Base-by-base conservation (phyloP, 2,797 vertebrate species). In the Anas bernieri region DNA sequence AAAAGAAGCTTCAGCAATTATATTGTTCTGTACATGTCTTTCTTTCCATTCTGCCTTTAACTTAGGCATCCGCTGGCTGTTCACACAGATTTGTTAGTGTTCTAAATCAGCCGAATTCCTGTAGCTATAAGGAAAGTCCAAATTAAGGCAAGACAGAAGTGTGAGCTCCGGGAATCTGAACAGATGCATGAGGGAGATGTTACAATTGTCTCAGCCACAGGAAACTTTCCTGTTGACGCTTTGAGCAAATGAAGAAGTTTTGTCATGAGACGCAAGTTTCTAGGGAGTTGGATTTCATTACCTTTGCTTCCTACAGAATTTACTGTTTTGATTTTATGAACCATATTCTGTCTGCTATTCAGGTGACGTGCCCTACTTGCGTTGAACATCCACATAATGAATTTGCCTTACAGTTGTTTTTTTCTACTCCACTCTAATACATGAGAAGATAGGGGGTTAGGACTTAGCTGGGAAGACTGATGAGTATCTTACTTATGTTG, bases 161-260 rank as follows among this genome's bases (percentile, higher is more conserved):
- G 9, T 54, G 20, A 80, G 22, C 22, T 82, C n/a, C 62, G 58
- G 28, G 33, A 66, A 13, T 84, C 16, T 46, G 62, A 18, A 52
- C 11, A 64, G 30, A 43, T 2, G 0, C 7, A 0, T 48, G 43
- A 59, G 5, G 11, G 20, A 59, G 26, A 50, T 46, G 11, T 31
- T 50, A 14, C 2, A 30, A 69, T 21, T 74, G 30, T 83, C 55
- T 11, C 30, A 91, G 25, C 11, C 23, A 43, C n/a, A 69, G 55
- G 12, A 85, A 43, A 21, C 13, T 8, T 73, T 83, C 85, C 54
- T 73, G 4, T 80, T 79, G 50, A 28, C 6, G 3, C 14, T 84
- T 73, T 9, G 20, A 82, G 30, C 33, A 12, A 70, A 1, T 35
- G 11, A 80, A 25, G 8, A 35, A 11, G 17, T 76, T 82, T 76